These are phyloP conservation scores for Coccyzus lansbergi DNA, from an alignment of 2,797 vertebrate species.

Conservation along the genomic window DNA sequence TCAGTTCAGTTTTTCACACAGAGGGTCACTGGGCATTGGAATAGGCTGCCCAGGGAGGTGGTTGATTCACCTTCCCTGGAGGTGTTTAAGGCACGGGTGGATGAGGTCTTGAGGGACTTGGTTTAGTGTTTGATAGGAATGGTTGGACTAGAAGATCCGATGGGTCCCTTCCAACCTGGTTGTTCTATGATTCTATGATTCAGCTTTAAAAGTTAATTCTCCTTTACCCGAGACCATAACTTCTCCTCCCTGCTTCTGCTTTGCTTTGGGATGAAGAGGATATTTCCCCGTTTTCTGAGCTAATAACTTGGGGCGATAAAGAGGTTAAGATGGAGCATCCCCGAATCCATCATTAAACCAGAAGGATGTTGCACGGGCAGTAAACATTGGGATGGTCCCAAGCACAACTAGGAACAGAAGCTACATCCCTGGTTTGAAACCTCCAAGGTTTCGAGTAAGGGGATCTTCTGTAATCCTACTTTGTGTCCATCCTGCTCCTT, in stretches of 20 bases:
- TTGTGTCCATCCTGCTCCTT: not conserved
- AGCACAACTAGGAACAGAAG: fast-evolving
- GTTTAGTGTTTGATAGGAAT: too few species aligned
- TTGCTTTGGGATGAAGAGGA: not conserved
- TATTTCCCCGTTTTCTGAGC: not conserved
- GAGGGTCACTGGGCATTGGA: too few species aligned
- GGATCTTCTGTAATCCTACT: not conserved
- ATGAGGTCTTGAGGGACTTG: too few species aligned
- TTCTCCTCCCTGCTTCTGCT: not conserved
- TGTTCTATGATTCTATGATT: too few species aligned
- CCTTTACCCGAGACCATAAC: fast-evolving
- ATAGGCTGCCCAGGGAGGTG: too few species aligned
- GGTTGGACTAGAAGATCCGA: too few species aligned
- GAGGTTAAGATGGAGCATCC: not conserved
- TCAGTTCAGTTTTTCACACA: too few species aligned
- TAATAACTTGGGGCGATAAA: not conserved
- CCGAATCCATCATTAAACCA: not conserved
- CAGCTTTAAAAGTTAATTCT: not conserved
- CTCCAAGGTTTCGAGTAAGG: not conserved
- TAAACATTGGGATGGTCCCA: not conserved
- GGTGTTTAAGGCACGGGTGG: too few species aligned
- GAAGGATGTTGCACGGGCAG: fast-evolving
- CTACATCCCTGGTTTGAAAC: not conserved
- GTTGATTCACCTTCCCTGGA: too few species aligned
- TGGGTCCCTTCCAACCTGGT: too few species aligned